A percentile compares a stretch with the other conserved stretches of the same genome.
These are phyloP conservation scores for Ranitomeya variabilis DNA, from an alignment of 2,113 vertebrate genomes.

Conservation along the genomic window DNA sequence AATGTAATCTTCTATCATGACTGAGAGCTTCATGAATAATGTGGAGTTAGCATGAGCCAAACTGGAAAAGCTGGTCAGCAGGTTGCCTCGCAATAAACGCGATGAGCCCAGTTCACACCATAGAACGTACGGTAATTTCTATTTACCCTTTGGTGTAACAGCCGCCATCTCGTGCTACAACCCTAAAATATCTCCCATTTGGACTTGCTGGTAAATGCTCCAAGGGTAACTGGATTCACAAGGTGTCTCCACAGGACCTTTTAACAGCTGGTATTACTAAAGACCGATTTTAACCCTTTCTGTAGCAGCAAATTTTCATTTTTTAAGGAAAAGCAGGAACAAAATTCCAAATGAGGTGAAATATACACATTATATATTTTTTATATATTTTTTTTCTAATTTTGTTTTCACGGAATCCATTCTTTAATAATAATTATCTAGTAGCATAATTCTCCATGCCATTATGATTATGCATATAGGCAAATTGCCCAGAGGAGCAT, in stretches of 20 bases:
- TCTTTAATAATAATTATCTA: no score
- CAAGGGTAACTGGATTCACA: not conserved
- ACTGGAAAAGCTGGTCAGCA: slow-evolving; percentile 21
- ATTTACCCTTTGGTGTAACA: not conserved
- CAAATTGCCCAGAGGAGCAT: no score
- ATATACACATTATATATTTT: no score
- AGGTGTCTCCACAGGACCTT: not conserved
- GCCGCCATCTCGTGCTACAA: not conserved
- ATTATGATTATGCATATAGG: no score
- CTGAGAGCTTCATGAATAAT: not conserved
- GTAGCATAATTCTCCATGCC: no score
- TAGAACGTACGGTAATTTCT: not conserved
- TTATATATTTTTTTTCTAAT: no score
- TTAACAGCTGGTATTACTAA: not conserved
- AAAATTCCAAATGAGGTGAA: no score
- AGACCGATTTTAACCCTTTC: no score
- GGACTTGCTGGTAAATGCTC: not conserved
- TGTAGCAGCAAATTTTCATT: no score
- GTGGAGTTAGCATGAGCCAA: not conserved
- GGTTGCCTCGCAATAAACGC: not conserved
- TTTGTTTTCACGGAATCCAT: no score
- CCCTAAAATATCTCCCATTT: not conserved
- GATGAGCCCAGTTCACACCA: not conserved
- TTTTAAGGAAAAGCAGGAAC: no score
- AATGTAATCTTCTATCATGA: not conserved